Conservation (phyloP, 2,888 invertebrate species). For the Homarus gammarus region DNA sequence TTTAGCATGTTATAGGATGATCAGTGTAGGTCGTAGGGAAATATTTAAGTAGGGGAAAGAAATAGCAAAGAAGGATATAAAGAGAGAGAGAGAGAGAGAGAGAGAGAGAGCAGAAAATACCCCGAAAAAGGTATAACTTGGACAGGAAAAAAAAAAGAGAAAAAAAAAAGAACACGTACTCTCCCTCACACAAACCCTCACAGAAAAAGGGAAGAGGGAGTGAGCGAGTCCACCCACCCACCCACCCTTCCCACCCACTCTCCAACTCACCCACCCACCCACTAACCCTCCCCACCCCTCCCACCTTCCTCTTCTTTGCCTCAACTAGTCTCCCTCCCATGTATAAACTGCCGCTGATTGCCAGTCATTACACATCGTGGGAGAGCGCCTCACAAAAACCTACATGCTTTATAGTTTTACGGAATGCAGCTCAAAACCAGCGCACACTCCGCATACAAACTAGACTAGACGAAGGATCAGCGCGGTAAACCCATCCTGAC, state of each 20-base stretch:
- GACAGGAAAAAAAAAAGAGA: slow-evolving; percentile 7
- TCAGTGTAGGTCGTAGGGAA: too few species aligned
- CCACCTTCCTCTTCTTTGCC: not conserved
- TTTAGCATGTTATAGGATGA: too few species aligned
- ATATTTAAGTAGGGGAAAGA: too few species aligned
- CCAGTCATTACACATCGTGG: not conserved
- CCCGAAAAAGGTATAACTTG: slow-evolving; percentile 3
- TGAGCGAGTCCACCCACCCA: too few species aligned
- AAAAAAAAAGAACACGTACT: slow-evolving; percentile 13
- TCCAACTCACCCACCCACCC: too few species aligned
- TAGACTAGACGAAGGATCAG: too few species aligned
- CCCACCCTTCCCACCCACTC: too few species aligned
- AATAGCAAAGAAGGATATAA: not conserved
- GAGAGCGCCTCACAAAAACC: not conserved
- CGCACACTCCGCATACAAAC: not conserved
- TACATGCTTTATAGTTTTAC: not conserved
- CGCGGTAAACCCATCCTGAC: too few species aligned
- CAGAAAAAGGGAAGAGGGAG: not conserved
- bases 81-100: not conserved
- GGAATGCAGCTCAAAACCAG: not conserved
- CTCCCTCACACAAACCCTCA: too few species aligned
- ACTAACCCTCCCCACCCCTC: not conserved
- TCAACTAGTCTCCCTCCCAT: not conserved
- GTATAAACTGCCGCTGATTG: not conserved
- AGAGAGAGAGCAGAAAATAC: slow-evolving; percentile 24